Evolutionary conservation across 1,140 invertebrate species (phyloP).

Genomic region (Teleopsis dalmanni): DNA sequence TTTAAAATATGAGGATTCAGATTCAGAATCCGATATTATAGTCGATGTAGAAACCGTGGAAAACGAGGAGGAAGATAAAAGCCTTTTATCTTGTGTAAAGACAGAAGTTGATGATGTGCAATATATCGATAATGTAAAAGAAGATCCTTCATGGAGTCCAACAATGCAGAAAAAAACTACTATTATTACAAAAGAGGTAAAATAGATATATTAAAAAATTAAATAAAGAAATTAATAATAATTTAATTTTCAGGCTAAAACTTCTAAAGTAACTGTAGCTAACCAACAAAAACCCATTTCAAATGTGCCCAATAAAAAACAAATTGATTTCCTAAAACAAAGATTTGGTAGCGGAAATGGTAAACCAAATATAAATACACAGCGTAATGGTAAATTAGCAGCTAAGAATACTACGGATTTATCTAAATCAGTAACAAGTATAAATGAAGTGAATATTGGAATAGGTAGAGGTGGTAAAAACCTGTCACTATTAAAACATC

Average conservation of each 20-base stretch:
- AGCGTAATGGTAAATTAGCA: conserved; percentile 1
- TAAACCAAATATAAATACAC: conserved; percentile 6
- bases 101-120: conserved; percentile 19
- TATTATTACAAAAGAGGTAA: conserved; percentile 23
- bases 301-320: conserved; percentile 34
- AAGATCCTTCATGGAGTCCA: conserved; percentile 38
- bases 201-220: conserved; percentile 1
- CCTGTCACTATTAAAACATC: conserved; percentile 24
- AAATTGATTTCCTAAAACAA: conserved; percentile 32
- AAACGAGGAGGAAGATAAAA: conserved; percentile 15
- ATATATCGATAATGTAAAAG: conserved; percentile 34
- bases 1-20: conserved; percentile 19
- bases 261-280: neutral
- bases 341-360: conserved; percentile 18
- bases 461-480: conserved; percentile 34
- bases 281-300: conserved; percentile 21
- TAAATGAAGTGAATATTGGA: too few relatives aligned
- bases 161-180: conserved; percentile 20
- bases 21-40: conserved; percentile 35
- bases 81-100: neutral
- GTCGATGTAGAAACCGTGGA: conserved; percentile 42
- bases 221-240: neutral
- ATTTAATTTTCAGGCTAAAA: conserved; percentile 6
- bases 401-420: conserved; percentile 2
- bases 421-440: too few relatives aligned